Base-by-base conservation (phyloP, 2,888 invertebrate species). In the Cantharis rufa region DNA sequence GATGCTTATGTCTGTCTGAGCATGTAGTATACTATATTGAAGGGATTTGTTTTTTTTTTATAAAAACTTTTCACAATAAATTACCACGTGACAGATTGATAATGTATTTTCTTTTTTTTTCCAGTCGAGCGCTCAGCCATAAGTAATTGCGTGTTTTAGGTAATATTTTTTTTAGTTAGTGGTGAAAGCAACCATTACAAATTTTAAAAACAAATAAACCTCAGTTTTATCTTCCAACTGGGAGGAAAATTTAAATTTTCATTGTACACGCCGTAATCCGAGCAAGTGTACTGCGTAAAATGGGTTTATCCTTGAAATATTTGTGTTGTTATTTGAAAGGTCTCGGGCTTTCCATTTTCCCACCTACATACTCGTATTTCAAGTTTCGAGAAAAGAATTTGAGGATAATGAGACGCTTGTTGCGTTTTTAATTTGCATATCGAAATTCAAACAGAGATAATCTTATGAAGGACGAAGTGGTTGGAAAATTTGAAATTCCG, bases 291-390 rank as follows among this genome's bases (percentile, higher is more conserved):
- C 74, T 75, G 74, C 74, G 74, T 77, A 77, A 75, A 77, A 48
- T 77, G 74, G 77, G 72, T 74, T 77, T 77, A 74, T 16, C 70
- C 66, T 72, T 77, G 74, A 75, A 75, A 75, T 77, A 77, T 77
- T 75, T 77, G 71, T 32, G 74, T 74, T 73, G 77, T n/a, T 77
- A 70, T 74, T 71, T 77, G 69, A 74, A 69, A 69, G 74, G 61
- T 32, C 11, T 61, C 63, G 74, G 74, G 66, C 72, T 77, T 77
- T 77, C 74, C 71, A 24, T 69, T 28, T 71, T 48, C 48, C n/a
- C n/a, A n/a, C 48, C 48, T 7, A 24, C 24, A 7, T 24, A 18
- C 18, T 18, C 18, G 18, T 18, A 48, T 48, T 48, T 48, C 48
- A 48, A 48, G n/a, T 48, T 48, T n/a, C 1, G 48, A 48, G 48